These are phyloP conservation scores for Theropithecus gelada DNA, from an alignment of 2,113 vertebrate genomes.

Conservation along the genomic window DNA sequence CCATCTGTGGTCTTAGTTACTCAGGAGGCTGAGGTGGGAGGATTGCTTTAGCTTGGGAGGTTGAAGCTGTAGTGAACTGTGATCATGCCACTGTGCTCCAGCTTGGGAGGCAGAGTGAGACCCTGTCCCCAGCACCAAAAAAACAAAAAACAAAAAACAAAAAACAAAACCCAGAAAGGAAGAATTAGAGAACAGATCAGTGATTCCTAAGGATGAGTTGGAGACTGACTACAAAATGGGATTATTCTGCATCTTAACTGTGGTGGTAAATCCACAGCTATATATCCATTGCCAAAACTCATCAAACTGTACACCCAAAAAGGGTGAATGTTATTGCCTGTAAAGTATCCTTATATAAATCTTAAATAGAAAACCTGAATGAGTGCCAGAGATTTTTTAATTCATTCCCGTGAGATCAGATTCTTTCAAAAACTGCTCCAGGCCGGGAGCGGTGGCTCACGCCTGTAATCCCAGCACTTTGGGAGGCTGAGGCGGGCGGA, in stretches of 20 bases:
- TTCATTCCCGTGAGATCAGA: background rate
- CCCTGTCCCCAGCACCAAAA: too few species aligned
- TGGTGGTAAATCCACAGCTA: background rate
- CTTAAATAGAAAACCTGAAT: background rate
- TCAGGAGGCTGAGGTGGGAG: too few species aligned
- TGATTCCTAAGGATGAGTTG: background rate
- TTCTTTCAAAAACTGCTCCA: background rate
- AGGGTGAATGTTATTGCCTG: background rate
- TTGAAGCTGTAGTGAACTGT: too few species aligned
- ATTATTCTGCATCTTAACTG: background rate
- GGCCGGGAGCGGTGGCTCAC: too few species aligned
- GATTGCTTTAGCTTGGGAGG: too few species aligned
- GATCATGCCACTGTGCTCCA: too few species aligned
- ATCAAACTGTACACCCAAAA: background rate
- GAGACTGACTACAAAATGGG: rapidly evolving
- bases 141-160: too few species aligned
- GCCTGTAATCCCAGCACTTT: too few species aligned
- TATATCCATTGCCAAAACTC: background rate
- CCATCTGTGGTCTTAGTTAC: too few species aligned
- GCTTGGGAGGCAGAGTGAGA: too few species aligned
- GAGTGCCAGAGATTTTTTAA: background rate
- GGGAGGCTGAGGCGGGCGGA: too few species aligned
- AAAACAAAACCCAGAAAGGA: too few species aligned
- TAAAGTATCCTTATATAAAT: background rate
- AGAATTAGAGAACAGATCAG: background rate